These are phyloP conservation scores for Macrobrachium rosenbergii DNA, from an alignment of 1,140 invertebrate species.

Conservation along the genomic window DNA sequence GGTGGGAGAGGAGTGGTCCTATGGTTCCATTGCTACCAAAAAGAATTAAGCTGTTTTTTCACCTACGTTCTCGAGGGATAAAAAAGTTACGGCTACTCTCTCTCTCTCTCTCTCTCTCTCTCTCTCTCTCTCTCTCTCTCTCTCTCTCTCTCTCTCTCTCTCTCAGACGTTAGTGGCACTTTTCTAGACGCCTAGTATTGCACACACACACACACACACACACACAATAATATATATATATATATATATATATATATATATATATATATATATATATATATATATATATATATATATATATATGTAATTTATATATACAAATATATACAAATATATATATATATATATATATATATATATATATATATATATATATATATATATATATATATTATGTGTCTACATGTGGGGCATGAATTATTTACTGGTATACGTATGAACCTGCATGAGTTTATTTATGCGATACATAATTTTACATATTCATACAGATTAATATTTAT, in stretches of 20 bases:
- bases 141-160: neutral
- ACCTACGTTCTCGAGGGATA: too few species aligned
- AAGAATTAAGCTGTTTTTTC: too few species aligned
- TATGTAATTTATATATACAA: neutral
- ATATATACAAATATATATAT: neutral
- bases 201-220: neutral
- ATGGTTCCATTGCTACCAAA: too few species aligned
- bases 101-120: neutral
- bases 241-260: neutral
- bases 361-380: neutral
- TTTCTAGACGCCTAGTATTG: neutral
- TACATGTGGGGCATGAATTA: too few species aligned
- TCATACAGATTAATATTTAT: too few species aligned
- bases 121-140: neutral
- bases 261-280: slow-evolving; percentile 3
- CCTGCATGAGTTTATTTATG: too few species aligned
- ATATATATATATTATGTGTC: neutral
- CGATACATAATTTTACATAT: too few species aligned
- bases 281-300: slow-evolving; percentile 13
- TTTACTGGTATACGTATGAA: too few species aligned
- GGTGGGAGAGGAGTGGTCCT: too few species aligned
- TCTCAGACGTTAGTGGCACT: neutral
- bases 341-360: neutral
- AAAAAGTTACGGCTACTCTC: too few species aligned
- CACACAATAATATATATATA: too few species aligned